Conservation (phyloP, 2,888 invertebrate genomes). For the Eupithecia subumbrata region DNA sequence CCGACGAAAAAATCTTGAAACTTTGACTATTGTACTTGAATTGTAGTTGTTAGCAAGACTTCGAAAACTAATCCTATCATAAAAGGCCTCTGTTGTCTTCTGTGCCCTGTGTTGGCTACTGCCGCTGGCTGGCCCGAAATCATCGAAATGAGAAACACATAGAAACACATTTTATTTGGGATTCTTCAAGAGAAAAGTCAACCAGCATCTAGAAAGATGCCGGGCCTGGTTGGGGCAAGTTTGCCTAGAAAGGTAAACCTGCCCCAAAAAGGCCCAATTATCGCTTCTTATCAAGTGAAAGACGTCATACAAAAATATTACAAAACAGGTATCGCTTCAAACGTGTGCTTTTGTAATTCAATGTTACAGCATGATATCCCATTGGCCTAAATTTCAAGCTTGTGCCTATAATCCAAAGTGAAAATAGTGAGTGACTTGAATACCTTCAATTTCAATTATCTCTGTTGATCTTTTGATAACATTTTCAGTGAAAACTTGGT, state of each 20-base stretch:
- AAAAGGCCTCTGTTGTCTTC: not conserved
- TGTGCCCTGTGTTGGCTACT: not conserved
- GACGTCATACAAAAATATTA: not conserved
- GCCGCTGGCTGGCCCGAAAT: not conserved
- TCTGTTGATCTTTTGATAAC: not conserved
- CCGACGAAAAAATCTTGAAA: not conserved
- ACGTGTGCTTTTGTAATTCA: not conserved
- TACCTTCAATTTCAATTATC: not conserved
- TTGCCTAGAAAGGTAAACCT: not conserved
- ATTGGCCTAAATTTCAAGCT: not conserved
- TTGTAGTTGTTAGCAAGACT: not conserved
- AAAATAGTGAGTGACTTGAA: not conserved
- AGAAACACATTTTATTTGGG: not conserved
- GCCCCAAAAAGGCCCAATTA: too few relatives aligned
- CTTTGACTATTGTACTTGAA: not conserved
- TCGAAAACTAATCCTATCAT: not conserved
- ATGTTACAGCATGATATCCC: not conserved
- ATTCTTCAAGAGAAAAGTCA: not conserved
- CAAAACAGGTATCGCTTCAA: not conserved
- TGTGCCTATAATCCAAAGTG: not conserved
- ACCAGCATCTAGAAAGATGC: not conserved
- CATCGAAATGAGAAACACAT: not conserved
- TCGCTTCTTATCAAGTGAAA: not conserved
- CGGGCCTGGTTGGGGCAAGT: not conserved
- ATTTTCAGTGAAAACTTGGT: not conserved